A percentile compares a stretch with the other conserved stretches of the same genome.
Conservation (phyloP, 2,888 invertebrate species). For the Mycogona germanica region DNA sequence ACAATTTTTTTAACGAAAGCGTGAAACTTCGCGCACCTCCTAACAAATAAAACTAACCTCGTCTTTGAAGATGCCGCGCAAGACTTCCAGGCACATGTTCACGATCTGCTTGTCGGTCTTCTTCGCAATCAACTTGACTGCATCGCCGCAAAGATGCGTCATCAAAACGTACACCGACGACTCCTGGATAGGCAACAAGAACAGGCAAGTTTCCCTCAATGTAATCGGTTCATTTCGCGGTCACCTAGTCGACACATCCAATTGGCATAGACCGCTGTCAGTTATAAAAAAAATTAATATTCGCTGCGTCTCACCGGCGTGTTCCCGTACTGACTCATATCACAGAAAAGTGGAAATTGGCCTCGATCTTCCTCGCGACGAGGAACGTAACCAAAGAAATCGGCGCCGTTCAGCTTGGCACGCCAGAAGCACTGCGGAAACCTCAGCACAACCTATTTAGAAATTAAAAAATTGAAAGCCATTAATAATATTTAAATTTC, state of each 20-base stretch:
- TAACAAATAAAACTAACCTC: too few relatives aligned
- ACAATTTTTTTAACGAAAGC: too few relatives aligned
- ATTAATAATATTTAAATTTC: neutral
- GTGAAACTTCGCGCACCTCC: too few relatives aligned
- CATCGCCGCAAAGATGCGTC: conserved; percentile 36
- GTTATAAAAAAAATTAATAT: neutral
- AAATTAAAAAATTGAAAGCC: neutral
- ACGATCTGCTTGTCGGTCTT: conserved; percentile 34
- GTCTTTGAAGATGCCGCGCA: conserved; percentile 35
- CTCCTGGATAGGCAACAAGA: too few relatives aligned
- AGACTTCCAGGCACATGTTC: conserved; percentile 31
- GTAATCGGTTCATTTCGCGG: too few relatives aligned
- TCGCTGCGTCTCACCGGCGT: conserved; percentile 1
- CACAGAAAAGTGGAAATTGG: conserved; percentile 16
- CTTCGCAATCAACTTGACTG: conserved; percentile 31
- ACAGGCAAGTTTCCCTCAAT: too few relatives aligned
- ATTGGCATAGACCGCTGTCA: too few relatives aligned
- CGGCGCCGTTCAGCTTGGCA: conserved; percentile 14
- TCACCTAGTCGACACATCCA: too few relatives aligned
- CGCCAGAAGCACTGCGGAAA: conserved; percentile 20
- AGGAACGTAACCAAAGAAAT: conserved; percentile 20
- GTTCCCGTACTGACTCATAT: conserved; percentile 23
- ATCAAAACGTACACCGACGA: conserved; percentile 29
- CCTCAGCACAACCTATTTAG: conserved; percentile 13
- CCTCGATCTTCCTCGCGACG: conserved; percentile 2